Conservation (phyloP, 2,888 invertebrate genomes). For the Andrena bucephala region DNA sequence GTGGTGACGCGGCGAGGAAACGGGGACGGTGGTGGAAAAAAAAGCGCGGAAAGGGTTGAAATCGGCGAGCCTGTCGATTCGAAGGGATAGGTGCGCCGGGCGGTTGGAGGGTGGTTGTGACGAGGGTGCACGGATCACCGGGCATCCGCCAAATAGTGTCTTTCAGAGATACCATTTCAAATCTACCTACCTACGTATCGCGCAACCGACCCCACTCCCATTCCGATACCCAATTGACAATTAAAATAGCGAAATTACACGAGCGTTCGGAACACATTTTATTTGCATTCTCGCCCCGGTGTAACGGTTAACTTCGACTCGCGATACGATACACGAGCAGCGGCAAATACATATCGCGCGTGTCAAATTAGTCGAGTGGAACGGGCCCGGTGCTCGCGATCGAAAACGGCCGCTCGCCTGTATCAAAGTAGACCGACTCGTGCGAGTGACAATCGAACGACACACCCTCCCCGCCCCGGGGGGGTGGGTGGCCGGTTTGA, state of each 20-base stretch:
- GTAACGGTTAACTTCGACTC: no score
- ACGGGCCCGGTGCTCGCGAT: background rate
- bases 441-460: conserved; percentile 49
- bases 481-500: background rate
- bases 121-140: conserved; percentile 51
- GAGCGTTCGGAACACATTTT: background rate
- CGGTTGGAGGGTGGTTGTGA: conserved; percentile 19
- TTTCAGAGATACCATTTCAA: conserved; percentile 9
- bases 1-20: conserved; percentile 10
- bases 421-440: conserved; percentile 28
- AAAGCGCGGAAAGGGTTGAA: conserved; percentile 44
- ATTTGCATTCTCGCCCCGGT: no score
- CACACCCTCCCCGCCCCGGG: background rate
- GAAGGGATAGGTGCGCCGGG: conserved; percentile 38
- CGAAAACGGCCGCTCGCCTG: conserved; percentile 1
- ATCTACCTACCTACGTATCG: background rate
- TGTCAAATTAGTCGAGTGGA: conserved; percentile 27
- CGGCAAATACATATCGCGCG: conserved; percentile 26
- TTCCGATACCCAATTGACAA: background rate
- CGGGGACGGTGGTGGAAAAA: conserved; percentile 16
- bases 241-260: background rate
- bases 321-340: background rate
- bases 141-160: conserved; percentile 53
- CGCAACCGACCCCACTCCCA: background rate
- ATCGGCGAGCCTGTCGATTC: conserved; percentile 47